These are phyloP conservation scores for Lithophane socia DNA, from an alignment of 2,888 invertebrate species.

Conservation along the genomic window DNA sequence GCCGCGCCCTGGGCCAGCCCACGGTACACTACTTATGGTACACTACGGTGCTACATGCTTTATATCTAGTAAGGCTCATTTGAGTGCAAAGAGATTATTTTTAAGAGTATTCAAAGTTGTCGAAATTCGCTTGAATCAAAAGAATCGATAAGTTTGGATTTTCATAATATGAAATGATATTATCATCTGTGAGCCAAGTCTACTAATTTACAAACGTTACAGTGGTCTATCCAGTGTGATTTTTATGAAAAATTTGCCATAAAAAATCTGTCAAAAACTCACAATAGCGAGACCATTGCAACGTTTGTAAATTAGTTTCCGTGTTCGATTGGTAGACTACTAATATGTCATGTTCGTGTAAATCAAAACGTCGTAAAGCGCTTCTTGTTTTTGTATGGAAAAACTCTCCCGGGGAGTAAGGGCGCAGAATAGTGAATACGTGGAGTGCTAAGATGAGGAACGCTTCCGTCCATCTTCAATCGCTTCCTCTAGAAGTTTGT, in stretches of 20 bases:
- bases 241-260: no score
- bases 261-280: no score
- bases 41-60: slow-evolving; percentile 56
- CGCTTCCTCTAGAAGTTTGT: background rate
- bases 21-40: slow-evolving; percentile 59
- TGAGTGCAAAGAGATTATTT: background rate
- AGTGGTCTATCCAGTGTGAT: background rate
- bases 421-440: background rate
- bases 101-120: background rate
- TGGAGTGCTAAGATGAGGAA: background rate
- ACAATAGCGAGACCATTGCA: background rate
- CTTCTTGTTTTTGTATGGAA: slow-evolving; percentile 4
- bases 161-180: no score
- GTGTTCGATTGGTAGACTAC: background rate
- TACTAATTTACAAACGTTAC: background rate
- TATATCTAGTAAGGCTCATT: background rate
- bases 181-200: background rate
- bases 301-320: background rate
- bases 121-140: background rate
- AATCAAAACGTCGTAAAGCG: background rate
- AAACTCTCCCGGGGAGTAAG: background rate
- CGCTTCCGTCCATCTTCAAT: background rate
- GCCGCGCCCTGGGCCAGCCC: slow-evolving; percentile 80
- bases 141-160: background rate
- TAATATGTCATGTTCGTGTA: background rate